These are phyloP conservation scores for Limnephilus auricula DNA, from an alignment of 2,888 invertebrate species.

Conservation along the genomic window DNA sequence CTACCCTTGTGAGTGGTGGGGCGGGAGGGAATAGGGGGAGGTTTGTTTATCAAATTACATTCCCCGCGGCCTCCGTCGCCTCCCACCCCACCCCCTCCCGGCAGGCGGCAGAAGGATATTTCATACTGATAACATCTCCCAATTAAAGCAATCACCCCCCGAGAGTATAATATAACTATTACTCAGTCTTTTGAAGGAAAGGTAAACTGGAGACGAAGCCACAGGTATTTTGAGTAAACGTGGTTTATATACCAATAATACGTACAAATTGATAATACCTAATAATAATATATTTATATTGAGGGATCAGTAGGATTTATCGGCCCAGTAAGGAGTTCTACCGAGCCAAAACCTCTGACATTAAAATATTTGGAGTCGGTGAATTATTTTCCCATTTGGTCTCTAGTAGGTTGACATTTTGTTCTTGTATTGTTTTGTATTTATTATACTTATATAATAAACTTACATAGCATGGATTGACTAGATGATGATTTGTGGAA, in stretches of 20 bases:
- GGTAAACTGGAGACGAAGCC: background rate
- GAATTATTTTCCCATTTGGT: too few relatives aligned
- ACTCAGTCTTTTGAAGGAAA: background rate
- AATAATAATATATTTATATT: too few relatives aligned
- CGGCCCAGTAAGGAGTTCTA: too few relatives aligned
- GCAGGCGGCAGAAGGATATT: conserved; percentile 5
- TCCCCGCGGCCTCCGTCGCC: background rate
- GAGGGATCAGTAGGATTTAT: too few relatives aligned
- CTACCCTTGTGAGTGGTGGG: background rate
- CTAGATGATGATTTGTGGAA: too few relatives aligned
- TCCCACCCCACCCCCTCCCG: too few relatives aligned
- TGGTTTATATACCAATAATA: background rate
- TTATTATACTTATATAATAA: too few relatives aligned
- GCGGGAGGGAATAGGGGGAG: background rate
- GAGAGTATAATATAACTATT: background rate
- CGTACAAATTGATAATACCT: background rate
- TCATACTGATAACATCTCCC: conserved; percentile 36
- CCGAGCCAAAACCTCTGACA: too few relatives aligned
- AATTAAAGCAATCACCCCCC: conserved; percentile 28
- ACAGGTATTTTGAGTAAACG: background rate
- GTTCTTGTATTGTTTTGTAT: too few relatives aligned
- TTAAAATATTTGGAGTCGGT: too few relatives aligned
- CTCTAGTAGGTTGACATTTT: too few relatives aligned
- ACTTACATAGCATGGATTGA: too few relatives aligned
- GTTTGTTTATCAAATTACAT: conserved; percentile 29